Conservation (phyloP, 2,888 invertebrate species). For the Cynaeus angustus region DNA sequence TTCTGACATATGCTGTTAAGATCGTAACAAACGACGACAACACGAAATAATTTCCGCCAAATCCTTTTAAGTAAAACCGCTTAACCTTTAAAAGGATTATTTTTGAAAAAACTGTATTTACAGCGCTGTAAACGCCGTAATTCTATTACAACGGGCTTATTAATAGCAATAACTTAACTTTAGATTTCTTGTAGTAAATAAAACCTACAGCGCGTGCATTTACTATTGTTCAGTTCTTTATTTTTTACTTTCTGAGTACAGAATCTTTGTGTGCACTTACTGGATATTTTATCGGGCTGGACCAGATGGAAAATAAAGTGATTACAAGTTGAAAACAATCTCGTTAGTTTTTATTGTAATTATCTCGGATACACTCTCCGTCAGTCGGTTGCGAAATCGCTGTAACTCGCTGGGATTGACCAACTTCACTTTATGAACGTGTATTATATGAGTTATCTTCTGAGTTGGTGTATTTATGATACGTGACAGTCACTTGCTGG, state of each 20-base stretch:
- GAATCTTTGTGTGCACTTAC: no score
- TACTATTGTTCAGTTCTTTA: not conserved
- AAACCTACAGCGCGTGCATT: not conserved
- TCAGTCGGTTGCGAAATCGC: slow-evolving; percentile 43
- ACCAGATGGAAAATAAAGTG: no score
- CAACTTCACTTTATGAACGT: slow-evolving; percentile 47
- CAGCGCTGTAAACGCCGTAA: not conserved
- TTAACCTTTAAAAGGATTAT: slow-evolving; percentile 2
- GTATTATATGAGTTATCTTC: slow-evolving; percentile 50
- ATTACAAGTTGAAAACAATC: no score
- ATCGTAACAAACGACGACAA: not conserved
- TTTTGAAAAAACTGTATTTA: slow-evolving; percentile 1
- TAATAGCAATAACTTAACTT: not conserved
- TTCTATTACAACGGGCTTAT: slow-evolving; percentile 2
- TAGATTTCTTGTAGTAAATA: slow-evolving; percentile 7
- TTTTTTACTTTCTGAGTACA: no score
- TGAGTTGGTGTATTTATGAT: slow-evolving; percentile 50
- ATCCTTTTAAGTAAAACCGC: slow-evolving; percentile 2
- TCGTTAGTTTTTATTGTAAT: slow-evolving; percentile 44
- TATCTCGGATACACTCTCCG: slow-evolving; percentile 52
- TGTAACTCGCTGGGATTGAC: slow-evolving; percentile 42
- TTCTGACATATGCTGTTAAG: not conserved
- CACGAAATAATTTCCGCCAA: slow-evolving; percentile 2
- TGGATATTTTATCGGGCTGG: no score
- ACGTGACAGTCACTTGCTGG: slow-evolving; percentile 52